These are phyloP conservation scores for Apomyelois bistriatella DNA, from an alignment of 2,888 invertebrate species.

Conservation along the genomic window DNA sequence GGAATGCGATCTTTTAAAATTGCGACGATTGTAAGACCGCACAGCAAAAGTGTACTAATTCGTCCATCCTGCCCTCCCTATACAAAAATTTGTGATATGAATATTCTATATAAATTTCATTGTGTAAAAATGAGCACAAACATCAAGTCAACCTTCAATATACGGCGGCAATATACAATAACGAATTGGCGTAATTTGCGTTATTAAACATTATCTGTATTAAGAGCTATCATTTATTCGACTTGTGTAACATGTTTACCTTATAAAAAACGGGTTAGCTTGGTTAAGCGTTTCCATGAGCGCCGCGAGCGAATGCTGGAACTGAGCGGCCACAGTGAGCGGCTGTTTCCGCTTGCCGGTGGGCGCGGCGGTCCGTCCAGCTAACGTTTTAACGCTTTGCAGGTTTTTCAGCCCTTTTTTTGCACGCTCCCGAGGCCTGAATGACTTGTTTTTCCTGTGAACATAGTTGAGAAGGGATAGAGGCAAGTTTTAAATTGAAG, in stretches of 20 bases:
- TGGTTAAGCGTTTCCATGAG: slow-evolving; percentile 96
- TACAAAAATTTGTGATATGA: no score
- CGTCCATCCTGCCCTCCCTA: no score
- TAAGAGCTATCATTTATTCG: no score
- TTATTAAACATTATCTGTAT: no score
- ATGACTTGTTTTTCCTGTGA: slow-evolving; percentile 94
- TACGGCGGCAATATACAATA: no score
- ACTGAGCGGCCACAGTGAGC: slow-evolving; percentile 96
- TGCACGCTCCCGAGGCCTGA: slow-evolving; percentile 91
- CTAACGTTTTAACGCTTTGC: slow-evolving; percentile 94
- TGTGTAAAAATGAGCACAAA: no score
- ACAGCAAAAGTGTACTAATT: no score
- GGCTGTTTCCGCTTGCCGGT: slow-evolving; percentile 89
- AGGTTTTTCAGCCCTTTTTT: slow-evolving; percentile 94
- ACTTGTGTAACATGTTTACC: slow-evolving; percentile 36
- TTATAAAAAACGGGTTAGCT: slow-evolving; percentile 80
- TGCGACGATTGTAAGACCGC: no score
- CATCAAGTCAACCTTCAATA: no score
- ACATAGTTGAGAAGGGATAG: slow-evolving; percentile 12
- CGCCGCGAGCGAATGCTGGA: slow-evolving; percentile 94
- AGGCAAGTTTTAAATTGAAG: neutral
- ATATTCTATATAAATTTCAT: no score
- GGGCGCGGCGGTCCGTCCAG: slow-evolving; percentile 84
- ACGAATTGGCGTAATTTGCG: no score
- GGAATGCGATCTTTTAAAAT: no score